Base-by-base conservation (phyloP, 2,113 vertebrate species). In the Antigone vipio region DNA sequence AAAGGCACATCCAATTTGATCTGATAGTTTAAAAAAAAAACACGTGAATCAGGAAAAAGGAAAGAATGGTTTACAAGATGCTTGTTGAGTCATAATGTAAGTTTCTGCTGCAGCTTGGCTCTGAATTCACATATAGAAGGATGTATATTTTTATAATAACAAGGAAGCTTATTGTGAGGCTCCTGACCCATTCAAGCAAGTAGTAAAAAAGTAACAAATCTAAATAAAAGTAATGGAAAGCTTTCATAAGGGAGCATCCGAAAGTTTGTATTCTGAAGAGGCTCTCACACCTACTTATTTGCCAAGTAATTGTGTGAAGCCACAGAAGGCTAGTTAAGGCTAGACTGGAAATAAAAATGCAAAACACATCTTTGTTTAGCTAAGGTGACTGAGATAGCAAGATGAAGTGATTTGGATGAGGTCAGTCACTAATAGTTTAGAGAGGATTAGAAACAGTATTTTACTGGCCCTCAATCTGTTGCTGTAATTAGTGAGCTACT, bases 381-480 rank as follows among this genome's bases (percentile, higher is more conserved):
- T 71, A 55, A 85, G 64, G 59, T 60, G 55, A 55, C 60, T 45
- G 56, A 82, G 77, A 89, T n/a, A 91, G 93, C 35, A 73, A 84
- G 89, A 92, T 68, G 40, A 90, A 59, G 80, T 85, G 52, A 84
- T 91, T 44, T 56, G 80, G 80, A 71, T 87, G 77, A 96, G 94
- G 93, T 97, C 94, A 94, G 49, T 44, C 73, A 35, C 73, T 92
- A 89, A 91, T 30, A 85, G 84, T 84, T 85, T 32, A 92, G 56
- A 91, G 60, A 95, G 94, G 94, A 96, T 96, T 96, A 96, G 44
- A 53, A 94, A 85, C 60, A 78, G 52, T 44, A 5, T 53, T 76
- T 53, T 40, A 66, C 60, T 64, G 76, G 60, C 11, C 4, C 23
- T 59, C 94, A 94, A 87, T 75, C 91, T 97, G 91, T 72, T 95